Conservation (phyloP, 2,797 vertebrate species). For the Micrastur ruficollis region DNA sequence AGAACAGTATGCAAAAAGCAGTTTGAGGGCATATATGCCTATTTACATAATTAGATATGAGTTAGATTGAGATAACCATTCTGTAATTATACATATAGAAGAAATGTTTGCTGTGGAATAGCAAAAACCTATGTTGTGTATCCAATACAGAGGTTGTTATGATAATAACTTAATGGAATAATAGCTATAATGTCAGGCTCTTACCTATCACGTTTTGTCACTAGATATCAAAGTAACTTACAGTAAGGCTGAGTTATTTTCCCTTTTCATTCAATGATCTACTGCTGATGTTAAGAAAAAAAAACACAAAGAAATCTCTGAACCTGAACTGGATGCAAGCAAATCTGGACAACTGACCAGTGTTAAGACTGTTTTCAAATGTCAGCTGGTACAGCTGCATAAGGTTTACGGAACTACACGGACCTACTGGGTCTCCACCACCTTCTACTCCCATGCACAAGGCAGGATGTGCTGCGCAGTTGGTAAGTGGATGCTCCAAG, state of each 20-base stretch:
- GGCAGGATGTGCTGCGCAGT: background rate
- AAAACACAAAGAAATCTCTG: background rate
- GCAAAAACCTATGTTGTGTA: background rate
- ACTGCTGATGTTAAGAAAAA: background rate
- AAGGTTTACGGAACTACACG: background rate
- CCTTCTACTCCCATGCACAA: fast-evolving
- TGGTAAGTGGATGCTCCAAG: background rate
- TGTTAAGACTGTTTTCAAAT: background rate
- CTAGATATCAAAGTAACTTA: background rate
- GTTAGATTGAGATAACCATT: constrained; percentile 30
- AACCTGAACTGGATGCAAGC: background rate
- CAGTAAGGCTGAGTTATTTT: background rate
- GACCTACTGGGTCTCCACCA: background rate
- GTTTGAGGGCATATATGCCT: background rate
- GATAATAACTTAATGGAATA: background rate
- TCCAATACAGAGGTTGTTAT: background rate
- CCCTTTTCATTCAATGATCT: background rate
- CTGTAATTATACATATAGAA: constrained; percentile 5
- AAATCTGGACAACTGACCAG: background rate
- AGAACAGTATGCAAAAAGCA: background rate
- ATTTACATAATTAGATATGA: constrained; percentile 50
- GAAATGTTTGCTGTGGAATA: constrained; percentile 1
- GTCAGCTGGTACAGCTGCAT: background rate
- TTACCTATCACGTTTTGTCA: background rate
- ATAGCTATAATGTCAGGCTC: background rate